Base-by-base conservation (phyloP, 1,140 invertebrate genomes). In the Nylanderia fulva region DNA sequence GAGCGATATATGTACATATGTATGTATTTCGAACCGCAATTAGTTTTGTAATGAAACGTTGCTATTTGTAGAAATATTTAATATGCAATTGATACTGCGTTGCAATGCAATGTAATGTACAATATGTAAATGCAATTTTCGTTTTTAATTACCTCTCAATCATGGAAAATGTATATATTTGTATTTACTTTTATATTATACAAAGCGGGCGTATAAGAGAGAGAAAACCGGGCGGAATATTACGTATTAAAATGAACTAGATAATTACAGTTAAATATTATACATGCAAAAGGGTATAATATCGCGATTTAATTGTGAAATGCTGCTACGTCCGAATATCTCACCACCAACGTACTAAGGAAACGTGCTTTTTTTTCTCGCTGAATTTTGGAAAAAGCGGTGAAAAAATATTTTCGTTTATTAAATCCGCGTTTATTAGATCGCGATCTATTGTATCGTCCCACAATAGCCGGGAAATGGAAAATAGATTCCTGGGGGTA, bases 61-160 rank as follows among this genome's bases (percentile, higher is more conserved):
- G 64, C 27, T 82, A 48, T 82, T 72, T 58, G 52, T 71, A 68
- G 66, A 82, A 82, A 58, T 52, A 58, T 82, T 80, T 58, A 71
- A 58, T 58, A 36, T 58, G 52, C 33, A 72, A 60, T 82, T 71
- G 52, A 82, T 82, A 45, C 45, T 45, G 7, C 66, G 33, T 27
- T 61, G 61, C 63, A 13, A 18, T 61, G 61, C 63, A 13, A 18
- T 24, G 36, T 80, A 66, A 52, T 54, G 52, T 42, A 8, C 66
- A 58, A 82, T 82, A 82, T 72, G 77, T 45, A 72, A 82, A 72
- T 82, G 39, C 39, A 72, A 82, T 82, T 82, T 45, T 13, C 52
- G 52, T 72, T 60, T 72, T 82, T 71, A 72, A 61, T 82, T 72
- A 72, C 27, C 52, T 72, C 36, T 56, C 36, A 33, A 60, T 80